Evolutionary conservation across 1,140 invertebrate species (phyloP).

Genomic region (Anagrus nilaparvatae): DNA sequence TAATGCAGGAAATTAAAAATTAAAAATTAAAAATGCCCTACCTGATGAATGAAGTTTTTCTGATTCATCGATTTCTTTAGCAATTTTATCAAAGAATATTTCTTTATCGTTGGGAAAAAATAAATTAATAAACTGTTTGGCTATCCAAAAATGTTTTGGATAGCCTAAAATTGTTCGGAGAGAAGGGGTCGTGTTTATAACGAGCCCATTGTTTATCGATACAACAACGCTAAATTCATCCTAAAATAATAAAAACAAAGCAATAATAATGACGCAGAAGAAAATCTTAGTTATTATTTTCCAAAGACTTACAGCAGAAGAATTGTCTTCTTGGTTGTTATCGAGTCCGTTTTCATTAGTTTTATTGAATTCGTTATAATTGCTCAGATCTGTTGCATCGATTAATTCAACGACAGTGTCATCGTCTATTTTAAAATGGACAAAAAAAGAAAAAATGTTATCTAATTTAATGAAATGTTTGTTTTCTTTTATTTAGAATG

Average conservation of each 20-base stretch:
- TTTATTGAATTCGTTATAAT: constrained; percentile 31
- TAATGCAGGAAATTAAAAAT: not conserved
- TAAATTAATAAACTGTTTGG: constrained; percentile 76
- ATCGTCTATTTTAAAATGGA: too few relatives aligned
- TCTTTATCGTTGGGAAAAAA: constrained; percentile 66
- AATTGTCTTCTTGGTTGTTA: too few relatives aligned
- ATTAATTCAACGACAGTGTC: constrained; percentile 38
- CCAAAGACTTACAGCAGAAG: too few relatives aligned
- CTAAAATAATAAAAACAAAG: constrained; percentile 32
- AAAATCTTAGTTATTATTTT: too few relatives aligned
- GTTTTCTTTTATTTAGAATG: too few relatives aligned
- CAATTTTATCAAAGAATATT: constrained; percentile 52
- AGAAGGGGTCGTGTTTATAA: constrained; percentile 63
- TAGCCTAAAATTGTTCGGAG: constrained; percentile 64
- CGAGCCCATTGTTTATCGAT: constrained; percentile 70
- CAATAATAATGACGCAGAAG: too few relatives aligned
- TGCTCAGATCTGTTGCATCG: constrained; percentile 33
- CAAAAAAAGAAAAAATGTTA: too few relatives aligned
- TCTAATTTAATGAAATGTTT: too few relatives aligned
- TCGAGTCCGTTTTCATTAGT: too few relatives aligned
- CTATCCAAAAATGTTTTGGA: constrained; percentile 75
- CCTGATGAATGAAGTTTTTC: constrained; percentile 27
- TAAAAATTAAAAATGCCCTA: too few relatives aligned
- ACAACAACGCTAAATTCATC: constrained; percentile 69
- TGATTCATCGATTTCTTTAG: constrained; percentile 32